Conservation (phyloP, 1,140 invertebrate genomes). For the Diplogasteroides magnus region DNA sequence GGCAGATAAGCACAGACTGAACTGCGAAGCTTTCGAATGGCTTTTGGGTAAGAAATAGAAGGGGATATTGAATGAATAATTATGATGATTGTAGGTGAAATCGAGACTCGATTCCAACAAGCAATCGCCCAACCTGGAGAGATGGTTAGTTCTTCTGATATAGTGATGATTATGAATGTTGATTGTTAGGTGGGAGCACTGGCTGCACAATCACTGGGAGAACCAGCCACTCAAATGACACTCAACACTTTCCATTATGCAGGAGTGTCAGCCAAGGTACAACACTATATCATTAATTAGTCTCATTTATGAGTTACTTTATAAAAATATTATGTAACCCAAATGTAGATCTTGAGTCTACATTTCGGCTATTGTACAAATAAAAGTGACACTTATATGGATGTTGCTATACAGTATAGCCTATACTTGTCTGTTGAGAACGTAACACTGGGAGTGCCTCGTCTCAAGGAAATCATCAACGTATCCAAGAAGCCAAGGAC, state of each 20-base stretch:
- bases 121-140: conserved; percentile 68
- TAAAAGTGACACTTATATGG: neutral
- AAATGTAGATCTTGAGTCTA: neutral
- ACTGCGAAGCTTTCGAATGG: conserved; percentile 96
- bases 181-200: conserved; percentile 68
- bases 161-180: conserved; percentile 82
- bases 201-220: conserved; percentile 93
- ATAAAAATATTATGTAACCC: no score
- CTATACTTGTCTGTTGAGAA: conserved; percentile 61
- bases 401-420: neutral
- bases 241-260: conserved; percentile 99
- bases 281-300: no score
- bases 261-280: conserved; percentile 91
- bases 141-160: conserved; percentile 48
- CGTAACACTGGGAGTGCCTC: conserved; percentile 96
- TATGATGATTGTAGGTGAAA: conserved; percentile 67
- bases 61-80: neutral
- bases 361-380: neutral
- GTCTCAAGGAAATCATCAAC: conserved; percentile 89
- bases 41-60: conserved; percentile 65
- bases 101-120: conserved; percentile 95
- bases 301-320: no score
- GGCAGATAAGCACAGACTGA: conserved; percentile 87
- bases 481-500: conserved; percentile 98
- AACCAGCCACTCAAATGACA: conserved; percentile 99